Evolutionary conservation across 2,797 vertebrate genomes (phyloP).

Genomic region (Limnodromus scolopaceus): DNA sequence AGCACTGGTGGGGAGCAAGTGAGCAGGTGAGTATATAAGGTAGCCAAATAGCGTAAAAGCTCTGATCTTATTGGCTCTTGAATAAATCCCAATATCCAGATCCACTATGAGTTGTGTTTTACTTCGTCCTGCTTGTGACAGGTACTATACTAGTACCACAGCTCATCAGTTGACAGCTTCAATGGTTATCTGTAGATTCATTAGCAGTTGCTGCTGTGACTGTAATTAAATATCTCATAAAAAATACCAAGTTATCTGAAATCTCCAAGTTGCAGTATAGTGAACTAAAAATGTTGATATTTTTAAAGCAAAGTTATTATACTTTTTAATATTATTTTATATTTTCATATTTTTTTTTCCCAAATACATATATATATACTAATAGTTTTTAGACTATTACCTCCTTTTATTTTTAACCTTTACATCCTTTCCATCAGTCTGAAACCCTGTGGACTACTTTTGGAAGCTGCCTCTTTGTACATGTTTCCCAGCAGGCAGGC

Average conservation of each 20-base stretch:
- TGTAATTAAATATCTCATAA: background rate
- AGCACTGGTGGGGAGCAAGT: background rate
- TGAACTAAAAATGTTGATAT: background rate
- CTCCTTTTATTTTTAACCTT: background rate
- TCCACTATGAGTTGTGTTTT: background rate
- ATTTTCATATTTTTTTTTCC: background rate
- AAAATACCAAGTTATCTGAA: background rate
- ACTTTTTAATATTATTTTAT: background rate
- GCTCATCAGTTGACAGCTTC: background rate
- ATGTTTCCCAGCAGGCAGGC: constrained; percentile 37
- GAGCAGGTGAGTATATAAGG: accelerated
- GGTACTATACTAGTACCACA: background rate
- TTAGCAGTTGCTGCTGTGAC: background rate
- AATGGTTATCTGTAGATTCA: background rate
- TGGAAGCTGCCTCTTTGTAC: background rate
- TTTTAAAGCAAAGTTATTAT: background rate
- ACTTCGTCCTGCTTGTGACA: background rate
- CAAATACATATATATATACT: background rate
- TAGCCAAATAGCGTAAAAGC: background rate
- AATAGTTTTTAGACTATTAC: background rate
- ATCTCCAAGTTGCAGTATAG: background rate
- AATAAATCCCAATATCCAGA: background rate
- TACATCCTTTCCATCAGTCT: background rate
- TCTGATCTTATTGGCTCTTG: background rate
- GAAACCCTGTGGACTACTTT: background rate